These are phyloP conservation scores for rabbit (Oryctolagus cuniculus) DNA, from an alignment of 2,113 vertebrate species.

Conservation along the genomic window mOryCun1.1 NC_091449.1:60529501-60530000, in stretches of 20 bases:
- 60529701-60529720: neutral
- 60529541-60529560: neutral
- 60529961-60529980: too few species aligned
- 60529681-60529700: neutral
- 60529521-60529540: neutral
- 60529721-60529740: neutral
- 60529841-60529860: too few species aligned
- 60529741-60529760: neutral
- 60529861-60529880: too few species aligned
- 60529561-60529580: neutral
- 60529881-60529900: too few species aligned
- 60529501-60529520: neutral
- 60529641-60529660: neutral
- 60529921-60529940: too few species aligned
- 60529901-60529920: too few species aligned
- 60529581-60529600: neutral
- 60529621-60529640: neutral
- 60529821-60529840: too few species aligned
- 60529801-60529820: neutral
- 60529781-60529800: neutral
- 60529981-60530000: too few species aligned
- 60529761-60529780: neutral
- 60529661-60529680: neutral
- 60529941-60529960: too few species aligned
- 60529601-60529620: neutral